Conservation (phyloP, 2,888 invertebrate species). For the Caenorhabditis imperialis region DNA sequence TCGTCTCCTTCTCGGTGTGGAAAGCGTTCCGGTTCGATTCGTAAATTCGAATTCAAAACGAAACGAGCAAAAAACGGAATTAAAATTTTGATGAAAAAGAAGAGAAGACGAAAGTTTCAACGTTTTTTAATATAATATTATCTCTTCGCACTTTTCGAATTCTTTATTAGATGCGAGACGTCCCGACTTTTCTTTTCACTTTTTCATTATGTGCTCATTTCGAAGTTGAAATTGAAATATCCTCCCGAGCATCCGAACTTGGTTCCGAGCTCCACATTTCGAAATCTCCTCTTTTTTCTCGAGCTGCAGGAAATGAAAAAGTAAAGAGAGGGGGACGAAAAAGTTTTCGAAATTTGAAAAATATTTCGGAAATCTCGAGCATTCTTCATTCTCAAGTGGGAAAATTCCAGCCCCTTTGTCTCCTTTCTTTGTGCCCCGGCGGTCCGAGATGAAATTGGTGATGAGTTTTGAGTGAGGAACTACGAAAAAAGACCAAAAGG, state of each 20-base stretch:
- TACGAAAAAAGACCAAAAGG: slow-evolving; percentile 1
- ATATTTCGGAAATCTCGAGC: slow-evolving; percentile 51
- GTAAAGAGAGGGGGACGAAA: slow-evolving; percentile 1
- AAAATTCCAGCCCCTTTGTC: slow-evolving; percentile 49
- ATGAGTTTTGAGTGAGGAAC: slow-evolving; percentile 3
- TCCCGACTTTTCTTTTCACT: background rate
- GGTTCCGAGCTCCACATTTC: slow-evolving; percentile 6
- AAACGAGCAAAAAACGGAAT: background rate
- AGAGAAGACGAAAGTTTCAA: slow-evolving; percentile 15
- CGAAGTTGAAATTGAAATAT: slow-evolving; percentile 26
- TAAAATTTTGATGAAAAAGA: slow-evolving; percentile 3
- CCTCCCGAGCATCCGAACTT: background rate
- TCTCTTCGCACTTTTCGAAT: slow-evolving; percentile 49
- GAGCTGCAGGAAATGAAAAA: background rate
- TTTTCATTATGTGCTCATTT: slow-evolving; percentile 37
- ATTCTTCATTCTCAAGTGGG: slow-evolving; percentile 50
- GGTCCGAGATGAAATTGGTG: no score
- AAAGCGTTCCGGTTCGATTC: background rate
- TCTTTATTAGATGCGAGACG: slow-evolving; percentile 41
- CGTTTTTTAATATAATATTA: slow-evolving; percentile 44
- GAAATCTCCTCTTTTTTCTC: slow-evolving; percentile 6
- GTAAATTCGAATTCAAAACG: slow-evolving; percentile 1
- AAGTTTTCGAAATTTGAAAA: slow-evolving; percentile 38
- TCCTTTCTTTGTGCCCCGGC: slow-evolving; percentile 28
- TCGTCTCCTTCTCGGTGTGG: background rate